Percentiles rank a stretch among this genome's conserved stretches.
phyloP scores from a whole-genome alignment of 2,888 invertebrate genomes.

The Orthosia incerta region DNA sequence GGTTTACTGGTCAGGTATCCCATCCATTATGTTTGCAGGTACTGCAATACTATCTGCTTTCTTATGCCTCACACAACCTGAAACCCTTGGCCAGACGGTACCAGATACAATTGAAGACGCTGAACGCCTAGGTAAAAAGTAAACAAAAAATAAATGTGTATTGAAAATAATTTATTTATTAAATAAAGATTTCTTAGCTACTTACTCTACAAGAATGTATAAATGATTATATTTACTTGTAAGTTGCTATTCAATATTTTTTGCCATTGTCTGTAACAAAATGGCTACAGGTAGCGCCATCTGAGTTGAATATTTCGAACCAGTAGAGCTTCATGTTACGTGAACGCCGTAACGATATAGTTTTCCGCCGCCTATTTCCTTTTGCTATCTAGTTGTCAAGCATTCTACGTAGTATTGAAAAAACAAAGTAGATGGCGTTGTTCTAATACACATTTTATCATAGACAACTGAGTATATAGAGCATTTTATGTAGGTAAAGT shows the following conservation, averaged over 20 bases:
- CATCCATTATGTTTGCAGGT: conserved; percentile 83
- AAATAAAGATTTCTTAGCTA: not conserved
- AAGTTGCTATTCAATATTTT: not conserved
- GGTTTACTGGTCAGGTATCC: conserved; percentile 85
- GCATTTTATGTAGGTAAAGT: no score
- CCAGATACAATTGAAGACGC: conserved; percentile 88
- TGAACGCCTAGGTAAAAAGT: conserved; percentile 78
- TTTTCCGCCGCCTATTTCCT: conserved; percentile 13
- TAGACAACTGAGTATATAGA: no score
- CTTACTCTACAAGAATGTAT: not conserved
- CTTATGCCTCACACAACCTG: conserved; percentile 85
- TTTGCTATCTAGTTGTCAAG: not conserved
- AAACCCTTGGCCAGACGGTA: conserved; percentile 82
- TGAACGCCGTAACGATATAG: not conserved
- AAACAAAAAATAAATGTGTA: not conserved
- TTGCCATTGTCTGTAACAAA: not conserved
- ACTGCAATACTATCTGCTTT: conserved; percentile 81
- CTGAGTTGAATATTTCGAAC: conserved; percentile 34
- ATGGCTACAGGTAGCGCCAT: conserved; percentile 47
- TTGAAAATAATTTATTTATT: not conserved
- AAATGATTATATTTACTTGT: not conserved
- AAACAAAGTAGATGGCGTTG: conserved; percentile 57
- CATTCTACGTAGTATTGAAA: conserved; percentile 24
- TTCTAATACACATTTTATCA: not conserved
- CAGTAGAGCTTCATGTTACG: not conserved